These are phyloP conservation scores for Mimas tiliae DNA, from an alignment of 2,888 invertebrate genomes.

Conservation along the genomic window DNA sequence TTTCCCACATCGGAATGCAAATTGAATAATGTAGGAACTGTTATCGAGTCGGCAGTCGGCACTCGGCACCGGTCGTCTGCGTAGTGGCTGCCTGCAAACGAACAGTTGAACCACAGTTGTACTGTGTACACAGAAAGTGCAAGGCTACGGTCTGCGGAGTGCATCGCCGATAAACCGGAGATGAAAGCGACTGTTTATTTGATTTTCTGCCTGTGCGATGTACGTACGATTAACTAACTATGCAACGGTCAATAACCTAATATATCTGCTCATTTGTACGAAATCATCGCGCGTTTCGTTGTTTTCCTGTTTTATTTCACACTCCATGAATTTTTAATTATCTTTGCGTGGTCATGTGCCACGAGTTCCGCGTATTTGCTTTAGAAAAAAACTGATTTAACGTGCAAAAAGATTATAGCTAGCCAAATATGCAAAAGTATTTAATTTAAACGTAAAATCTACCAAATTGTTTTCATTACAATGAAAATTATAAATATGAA, in stretches of 20 bases:
- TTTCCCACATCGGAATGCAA: constrained; percentile 44
- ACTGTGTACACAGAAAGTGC: constrained; percentile 60
- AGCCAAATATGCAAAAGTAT: neutral
- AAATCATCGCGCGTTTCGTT: constrained; percentile 52
- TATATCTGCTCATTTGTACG: constrained; percentile 50
- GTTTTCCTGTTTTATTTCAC: constrained; percentile 12
- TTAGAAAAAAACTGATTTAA: neutral
- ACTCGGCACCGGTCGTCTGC: constrained; percentile 64
- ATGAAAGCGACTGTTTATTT: constrained; percentile 81
- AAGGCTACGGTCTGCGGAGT: constrained; percentile 75
- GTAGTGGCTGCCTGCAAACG: constrained; percentile 58
- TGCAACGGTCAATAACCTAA: constrained; percentile 65
- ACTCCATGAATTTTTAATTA: neutral
- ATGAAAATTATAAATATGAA: too few relatives aligned
- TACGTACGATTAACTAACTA: constrained; percentile 68
- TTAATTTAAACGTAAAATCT: too few relatives aligned
- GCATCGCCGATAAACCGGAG: constrained; percentile 78
- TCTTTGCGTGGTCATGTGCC: neutral
- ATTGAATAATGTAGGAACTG: constrained; percentile 59
- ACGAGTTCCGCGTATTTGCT: neutral
- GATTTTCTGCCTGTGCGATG: constrained; percentile 71
- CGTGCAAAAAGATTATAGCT: neutral
- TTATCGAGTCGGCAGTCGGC: constrained; percentile 62
- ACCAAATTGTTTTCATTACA: too few relatives aligned
- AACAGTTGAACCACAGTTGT: constrained; percentile 65